Conservation (phyloP, 2,888 invertebrate genomes). For the Sinelater perroti region DNA sequence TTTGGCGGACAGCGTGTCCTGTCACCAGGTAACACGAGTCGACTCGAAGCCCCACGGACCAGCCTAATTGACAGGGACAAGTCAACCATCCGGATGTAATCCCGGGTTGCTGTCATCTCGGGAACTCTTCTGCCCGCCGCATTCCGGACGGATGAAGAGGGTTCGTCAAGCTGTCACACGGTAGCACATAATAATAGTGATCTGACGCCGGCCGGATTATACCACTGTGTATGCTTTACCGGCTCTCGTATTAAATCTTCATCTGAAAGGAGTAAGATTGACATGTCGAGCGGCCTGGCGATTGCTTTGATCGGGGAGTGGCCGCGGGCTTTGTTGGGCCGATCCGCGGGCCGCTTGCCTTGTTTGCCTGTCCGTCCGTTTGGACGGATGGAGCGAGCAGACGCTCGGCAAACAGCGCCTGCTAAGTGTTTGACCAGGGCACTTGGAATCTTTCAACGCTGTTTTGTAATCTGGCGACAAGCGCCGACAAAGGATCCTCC, state of each 20-base stretch:
- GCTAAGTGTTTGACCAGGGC: conserved; percentile 40
- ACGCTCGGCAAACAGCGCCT: conserved; percentile 35
- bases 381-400: conserved; percentile 37
- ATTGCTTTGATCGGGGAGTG: conserved; percentile 41
- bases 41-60: conserved; percentile 54
- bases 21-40: conserved; percentile 58
- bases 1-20: conserved; percentile 48
- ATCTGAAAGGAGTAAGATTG: conserved; percentile 40
- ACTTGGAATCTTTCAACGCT: conserved; percentile 44
- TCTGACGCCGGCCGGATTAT: conserved; percentile 54
- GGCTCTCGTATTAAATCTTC: conserved; percentile 39
- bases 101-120: conserved; percentile 56
- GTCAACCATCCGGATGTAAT: conserved; percentile 61
- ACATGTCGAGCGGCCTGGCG: conserved; percentile 37
- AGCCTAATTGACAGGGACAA: conserved; percentile 61
- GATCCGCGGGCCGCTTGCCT: conserved; percentile 32
- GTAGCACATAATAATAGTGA: conserved; percentile 58
- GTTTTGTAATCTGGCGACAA: conserved; percentile 47
- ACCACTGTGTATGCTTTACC: conserved; percentile 42
- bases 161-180: conserved; percentile 57
- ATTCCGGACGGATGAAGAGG: conserved; percentile 53
- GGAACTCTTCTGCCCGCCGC: conserved; percentile 39
- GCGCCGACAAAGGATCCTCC: conserved; percentile 46
- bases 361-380: conserved; percentile 41
- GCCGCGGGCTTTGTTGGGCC: conserved; percentile 40